Percentiles rank a stretch among this genome's conserved stretches.
Evolutionary conservation across 2,113 vertebrate genomes (phyloP).

Genomic region (Loxodonta africana): DNA sequence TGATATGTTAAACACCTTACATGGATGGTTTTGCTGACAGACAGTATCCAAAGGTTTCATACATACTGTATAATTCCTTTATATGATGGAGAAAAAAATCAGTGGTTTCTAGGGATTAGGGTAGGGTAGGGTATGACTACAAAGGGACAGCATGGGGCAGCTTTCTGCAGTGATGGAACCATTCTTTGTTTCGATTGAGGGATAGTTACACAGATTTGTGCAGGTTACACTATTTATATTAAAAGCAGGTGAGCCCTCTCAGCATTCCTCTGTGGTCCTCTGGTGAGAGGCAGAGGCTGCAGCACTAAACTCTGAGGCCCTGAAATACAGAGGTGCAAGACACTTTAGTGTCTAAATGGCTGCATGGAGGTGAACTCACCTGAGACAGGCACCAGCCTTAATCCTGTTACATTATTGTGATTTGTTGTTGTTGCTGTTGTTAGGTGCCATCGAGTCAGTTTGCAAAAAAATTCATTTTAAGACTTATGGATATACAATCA

Average conservation of each 20-base stretch:
- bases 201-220: too few relatives aligned
- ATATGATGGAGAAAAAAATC: background rate
- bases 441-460: too few relatives aligned
- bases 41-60: background rate
- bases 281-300: background rate
- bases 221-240: background rate
- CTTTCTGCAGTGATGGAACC: fast-evolving
- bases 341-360: too few relatives aligned
- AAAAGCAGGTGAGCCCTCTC: too few relatives aligned
- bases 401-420: background rate
- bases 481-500: background rate
- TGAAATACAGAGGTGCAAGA: too few relatives aligned
- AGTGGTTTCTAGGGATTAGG: fast-evolving
- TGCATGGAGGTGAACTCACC: fast-evolving
- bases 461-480: background rate
- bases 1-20: background rate
- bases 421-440: background rate
- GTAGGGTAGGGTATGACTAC: fast-evolving
- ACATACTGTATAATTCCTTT: fast-evolving
- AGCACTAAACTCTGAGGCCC: background rate
- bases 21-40: too few relatives aligned
- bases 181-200: background rate
- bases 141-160: fast-evolving
- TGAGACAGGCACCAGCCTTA: background rate
- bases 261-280: fast-evolving